Evolutionary conservation across 2,113 vertebrate species (phyloP), one percentile per base, ranked within the genome.

Genomic region (Lophura nycthemera): DNA sequence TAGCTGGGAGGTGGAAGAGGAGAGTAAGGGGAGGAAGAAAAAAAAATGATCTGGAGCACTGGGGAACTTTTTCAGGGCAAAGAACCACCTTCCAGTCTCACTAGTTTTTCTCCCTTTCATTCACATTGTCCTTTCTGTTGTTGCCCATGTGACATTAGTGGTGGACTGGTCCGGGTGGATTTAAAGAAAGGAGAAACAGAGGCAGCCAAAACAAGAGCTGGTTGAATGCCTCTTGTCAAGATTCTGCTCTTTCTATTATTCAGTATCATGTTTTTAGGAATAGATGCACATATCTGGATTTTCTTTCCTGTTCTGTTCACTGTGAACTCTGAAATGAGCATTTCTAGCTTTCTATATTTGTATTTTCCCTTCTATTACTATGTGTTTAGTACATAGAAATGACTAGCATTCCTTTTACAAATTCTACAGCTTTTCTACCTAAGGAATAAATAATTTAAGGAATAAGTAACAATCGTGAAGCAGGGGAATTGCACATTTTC

Each of bases 121-220:
- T 11, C 7, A 1, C 16, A 25, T 78, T 81, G 42, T 83, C 4
- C 42, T 72, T 90, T 74, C 61, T 88, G 38, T 47, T 88, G 38
- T 45, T 50, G 21, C 20, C 29, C 9, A 6, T 22, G 19, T 7
- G 42, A 13, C 1, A 0, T 57, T n/a, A 61, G 10, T 2, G 1
- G 11, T 30, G 40, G 43, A 8, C 19, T 59, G 19, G 19, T 48
- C 10, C 43, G 25, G n/a, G 85, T 24, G 24, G 2, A 0, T 57
- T 91, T 32, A 61, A 73, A 80, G 16, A 54, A 54, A 73, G 25
- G 22, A 75, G n/a, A 38, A 11, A 19, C 20, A 29, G 18, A 43
- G 67, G 22, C 84, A 70, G 34, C 36, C 30, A 63, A 9, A 83
- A 76, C 22, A 29, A 50, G 30, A 83, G 5, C 17, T 73, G 8